Percentiles rank a stretch among this genome's conserved stretches.
Evolutionary conservation across 2,888 invertebrate genomes (phyloP).

Genomic region (Chesias legatella): DNA sequence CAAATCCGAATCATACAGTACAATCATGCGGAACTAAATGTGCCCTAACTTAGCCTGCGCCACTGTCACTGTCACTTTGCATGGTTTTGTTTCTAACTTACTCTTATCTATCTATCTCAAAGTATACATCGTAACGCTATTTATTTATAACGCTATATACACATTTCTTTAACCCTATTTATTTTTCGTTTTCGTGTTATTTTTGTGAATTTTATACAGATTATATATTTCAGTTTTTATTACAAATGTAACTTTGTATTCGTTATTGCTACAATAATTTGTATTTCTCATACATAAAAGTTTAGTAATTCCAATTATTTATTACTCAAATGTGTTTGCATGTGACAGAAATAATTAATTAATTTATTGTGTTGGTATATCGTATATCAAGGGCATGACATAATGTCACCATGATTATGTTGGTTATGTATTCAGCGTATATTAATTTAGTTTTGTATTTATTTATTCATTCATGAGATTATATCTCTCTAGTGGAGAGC

Average conservation of each 20-base stretch:
- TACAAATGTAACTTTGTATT: slow-evolving; percentile 13
- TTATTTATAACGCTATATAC: slow-evolving; percentile 31
- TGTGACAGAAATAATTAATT: slow-evolving; percentile 58
- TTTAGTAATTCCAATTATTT: slow-evolving; percentile 11
- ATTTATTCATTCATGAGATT: slow-evolving; percentile 48
- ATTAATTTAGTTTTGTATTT: slow-evolving; percentile 35
- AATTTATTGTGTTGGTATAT: slow-evolving; percentile 29
- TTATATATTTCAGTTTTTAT: slow-evolving; percentile 8
- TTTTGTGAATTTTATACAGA: slow-evolving; percentile 20
- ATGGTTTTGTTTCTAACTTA: slow-evolving; percentile 69
- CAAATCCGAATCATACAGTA: slow-evolving; percentile 71
- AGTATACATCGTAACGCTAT: slow-evolving; percentile 32
- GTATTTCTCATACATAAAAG: slow-evolving; percentile 7
- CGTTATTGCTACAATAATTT: slow-evolving; percentile 16
- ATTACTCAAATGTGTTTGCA: slow-evolving; percentile 43
- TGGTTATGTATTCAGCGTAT: too few relatives aligned
- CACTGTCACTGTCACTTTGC: slow-evolving; percentile 74
- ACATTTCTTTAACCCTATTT: slow-evolving; percentile 26
- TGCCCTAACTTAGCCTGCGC: slow-evolving; percentile 73
- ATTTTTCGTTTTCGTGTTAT: slow-evolving; percentile 20
- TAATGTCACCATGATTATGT: slow-evolving; percentile 46
- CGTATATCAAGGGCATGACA: slow-evolving; percentile 65
- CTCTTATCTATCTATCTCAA: slow-evolving; percentile 26
- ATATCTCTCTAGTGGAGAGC: slow-evolving; percentile 78
- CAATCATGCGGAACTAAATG: slow-evolving; percentile 65